Conservation (phyloP, 2,113 vertebrate species). For the Spea multiplicata region DNA sequence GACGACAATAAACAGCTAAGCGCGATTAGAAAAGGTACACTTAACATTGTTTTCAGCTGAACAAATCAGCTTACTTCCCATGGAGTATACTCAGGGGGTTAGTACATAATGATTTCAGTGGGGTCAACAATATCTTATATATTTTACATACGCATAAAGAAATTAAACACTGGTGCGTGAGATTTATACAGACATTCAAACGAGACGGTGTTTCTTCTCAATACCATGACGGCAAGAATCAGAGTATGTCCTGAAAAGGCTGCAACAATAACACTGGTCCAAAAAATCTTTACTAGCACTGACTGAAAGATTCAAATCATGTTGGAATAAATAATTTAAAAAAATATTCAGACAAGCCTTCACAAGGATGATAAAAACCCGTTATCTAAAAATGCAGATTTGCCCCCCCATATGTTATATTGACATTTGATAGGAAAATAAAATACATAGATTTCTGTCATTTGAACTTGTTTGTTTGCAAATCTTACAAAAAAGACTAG, state of each 20-base stretch:
- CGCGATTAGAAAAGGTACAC: no score
- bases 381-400: slow-evolving; percentile 64
- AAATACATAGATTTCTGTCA: slow-evolving; percentile 79
- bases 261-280: slow-evolving; percentile 58
- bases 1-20: no score
- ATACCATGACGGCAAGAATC: slow-evolving; percentile 26
- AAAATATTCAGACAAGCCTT: slow-evolving; percentile 53
- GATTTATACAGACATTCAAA: not conserved
- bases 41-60: no score
- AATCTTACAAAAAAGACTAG: slow-evolving; percentile 79
- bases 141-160: no score
- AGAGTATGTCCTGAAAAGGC: slow-evolving; percentile 43
- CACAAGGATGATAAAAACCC: slow-evolving; percentile 57
- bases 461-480: slow-evolving; percentile 81
- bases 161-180: no score
- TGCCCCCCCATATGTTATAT: slow-evolving; percentile 67
- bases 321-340: slow-evolving; percentile 52
- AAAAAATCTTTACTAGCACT: slow-evolving; percentile 58
- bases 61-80: no score
- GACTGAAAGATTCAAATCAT: slow-evolving; percentile 61
- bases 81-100: no score
- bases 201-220: slow-evolving; percentile 5
- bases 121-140: no score
- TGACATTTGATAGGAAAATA: slow-evolving; percentile 89
- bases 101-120: no score